A percentile compares a stretch with the other conserved stretches of the same genome.
Evolutionary conservation across 2,888 invertebrate species (phyloP).

Genomic region (Homarus gammarus): DNA sequence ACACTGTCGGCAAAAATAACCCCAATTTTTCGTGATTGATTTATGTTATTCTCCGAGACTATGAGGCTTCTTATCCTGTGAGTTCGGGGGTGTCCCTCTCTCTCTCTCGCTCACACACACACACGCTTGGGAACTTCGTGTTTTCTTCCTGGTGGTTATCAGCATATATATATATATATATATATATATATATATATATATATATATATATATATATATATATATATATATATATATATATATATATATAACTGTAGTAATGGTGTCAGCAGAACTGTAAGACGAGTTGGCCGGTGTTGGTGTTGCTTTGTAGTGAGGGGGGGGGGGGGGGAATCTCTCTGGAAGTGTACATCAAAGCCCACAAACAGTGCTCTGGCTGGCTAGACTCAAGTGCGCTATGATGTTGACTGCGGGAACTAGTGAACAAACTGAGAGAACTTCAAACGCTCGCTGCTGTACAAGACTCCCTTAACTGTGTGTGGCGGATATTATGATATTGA

Average conservation of each 20-base stretch:
- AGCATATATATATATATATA: background rate
- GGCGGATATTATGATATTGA: background rate
- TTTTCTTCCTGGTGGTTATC: no score
- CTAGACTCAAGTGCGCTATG: background rate
- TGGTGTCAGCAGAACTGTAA: background rate
- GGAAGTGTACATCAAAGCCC: constrained; percentile 8
- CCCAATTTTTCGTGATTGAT: no score
- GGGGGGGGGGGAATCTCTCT: background rate
- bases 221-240: no score
- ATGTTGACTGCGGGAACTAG: background rate
- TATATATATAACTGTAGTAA: background rate
- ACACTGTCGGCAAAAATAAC: no score
- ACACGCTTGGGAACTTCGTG: background rate
- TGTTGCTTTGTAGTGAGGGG: background rate
- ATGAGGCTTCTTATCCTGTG: no score
- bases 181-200: constrained; percentile 8
- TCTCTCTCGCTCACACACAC: background rate
- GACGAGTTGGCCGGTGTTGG: background rate
- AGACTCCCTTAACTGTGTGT: background rate
- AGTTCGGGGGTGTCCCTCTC: background rate
- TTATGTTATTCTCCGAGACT: no score
- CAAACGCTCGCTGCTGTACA: background rate
- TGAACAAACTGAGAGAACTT: background rate
- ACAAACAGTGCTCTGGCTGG: background rate
- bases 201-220: background rate